Conservation (phyloP, 2,113 vertebrate genomes). For the Apodemus sylvaticus region DNA sequence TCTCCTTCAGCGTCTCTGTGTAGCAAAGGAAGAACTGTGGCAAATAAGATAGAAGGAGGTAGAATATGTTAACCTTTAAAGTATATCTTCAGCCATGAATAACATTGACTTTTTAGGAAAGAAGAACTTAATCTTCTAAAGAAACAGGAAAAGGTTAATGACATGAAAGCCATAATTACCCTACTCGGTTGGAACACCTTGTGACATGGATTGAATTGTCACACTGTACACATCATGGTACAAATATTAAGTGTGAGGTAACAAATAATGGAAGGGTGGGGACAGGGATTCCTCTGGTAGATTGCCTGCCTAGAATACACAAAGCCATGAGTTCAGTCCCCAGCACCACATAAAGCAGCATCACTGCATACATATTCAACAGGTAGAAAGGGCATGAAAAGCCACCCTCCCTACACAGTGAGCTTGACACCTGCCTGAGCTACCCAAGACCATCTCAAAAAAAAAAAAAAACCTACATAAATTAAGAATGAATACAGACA, state of each 20-base stretch:
- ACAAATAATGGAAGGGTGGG: background rate
- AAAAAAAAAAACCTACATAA: background rate
- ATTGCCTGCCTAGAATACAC: background rate
- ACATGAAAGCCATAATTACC: background rate
- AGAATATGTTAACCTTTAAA: conserved; percentile 72
- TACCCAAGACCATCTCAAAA: background rate
- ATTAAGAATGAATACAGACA: background rate
- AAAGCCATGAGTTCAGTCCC: too few species aligned
- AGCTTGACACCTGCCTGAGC: background rate
- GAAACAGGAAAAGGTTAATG: conserved; percentile 6
- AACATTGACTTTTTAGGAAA: conserved; percentile 57
- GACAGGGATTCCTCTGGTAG: background rate
- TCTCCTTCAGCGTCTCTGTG: conserved; percentile 59
- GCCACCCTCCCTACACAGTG: too few species aligned
- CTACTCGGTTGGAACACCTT: background rate
- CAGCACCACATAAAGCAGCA: background rate
- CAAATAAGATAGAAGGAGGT: conserved; percentile 45
- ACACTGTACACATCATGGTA: background rate
- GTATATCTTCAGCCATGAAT: conserved; percentile 44
- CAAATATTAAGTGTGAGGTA: background rate
- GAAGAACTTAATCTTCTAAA: conserved; percentile 55
- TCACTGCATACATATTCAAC: too few species aligned
- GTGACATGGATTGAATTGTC: background rate
- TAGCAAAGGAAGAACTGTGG: background rate
- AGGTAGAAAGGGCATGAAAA: background rate